Evolutionary conservation across 2,888 invertebrate genomes (phyloP).

Genomic region (Cerastoderma edule): DNA sequence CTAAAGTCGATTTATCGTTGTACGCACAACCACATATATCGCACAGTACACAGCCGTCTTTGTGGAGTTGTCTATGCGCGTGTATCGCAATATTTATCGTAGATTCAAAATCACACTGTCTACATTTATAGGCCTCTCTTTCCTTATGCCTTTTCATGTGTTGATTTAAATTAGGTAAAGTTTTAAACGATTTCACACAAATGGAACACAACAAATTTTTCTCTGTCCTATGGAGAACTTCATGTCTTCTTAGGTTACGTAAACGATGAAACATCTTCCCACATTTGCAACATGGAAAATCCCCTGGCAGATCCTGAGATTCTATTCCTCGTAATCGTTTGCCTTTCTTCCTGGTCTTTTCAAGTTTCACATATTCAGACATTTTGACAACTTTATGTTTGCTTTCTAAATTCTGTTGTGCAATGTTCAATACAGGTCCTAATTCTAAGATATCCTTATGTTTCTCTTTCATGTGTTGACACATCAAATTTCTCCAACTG

Average conservation of each 20-base stretch:
- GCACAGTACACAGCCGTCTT: slow-evolving; percentile 77
- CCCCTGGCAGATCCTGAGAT: slow-evolving; percentile 75
- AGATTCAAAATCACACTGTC: slow-evolving; percentile 80
- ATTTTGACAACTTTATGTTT: slow-evolving; percentile 73
- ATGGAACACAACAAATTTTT: slow-evolving; percentile 75
- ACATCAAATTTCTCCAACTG: slow-evolving; percentile 69
- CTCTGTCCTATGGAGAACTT: slow-evolving; percentile 68
- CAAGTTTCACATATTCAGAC: slow-evolving; percentile 67
- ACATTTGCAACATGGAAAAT: slow-evolving; percentile 72
- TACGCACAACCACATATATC: slow-evolving; percentile 81
- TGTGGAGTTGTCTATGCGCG: slow-evolving; percentile 80
- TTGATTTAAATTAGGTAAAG: slow-evolving; percentile 71
- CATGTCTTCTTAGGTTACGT: slow-evolving; percentile 77
- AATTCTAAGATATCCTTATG: slow-evolving; percentile 71
- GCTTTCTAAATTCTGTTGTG: slow-evolving; percentile 31
- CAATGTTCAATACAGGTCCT: slow-evolving; percentile 60
- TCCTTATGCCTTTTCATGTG: slow-evolving; percentile 74
- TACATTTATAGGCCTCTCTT: slow-evolving; percentile 73
- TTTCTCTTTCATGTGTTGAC: slow-evolving; percentile 73
- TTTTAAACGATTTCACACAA: slow-evolving; percentile 81
- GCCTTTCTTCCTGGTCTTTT: slow-evolving; percentile 16
- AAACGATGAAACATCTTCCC: slow-evolving; percentile 76
- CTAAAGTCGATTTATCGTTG: slow-evolving; percentile 78
- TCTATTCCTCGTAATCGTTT: slow-evolving; percentile 67
- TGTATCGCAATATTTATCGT: slow-evolving; percentile 77